These are phyloP conservation scores for Drosophila bocqueti DNA, from an alignment of 1,140 invertebrate species.

Conservation along the genomic window DNA sequence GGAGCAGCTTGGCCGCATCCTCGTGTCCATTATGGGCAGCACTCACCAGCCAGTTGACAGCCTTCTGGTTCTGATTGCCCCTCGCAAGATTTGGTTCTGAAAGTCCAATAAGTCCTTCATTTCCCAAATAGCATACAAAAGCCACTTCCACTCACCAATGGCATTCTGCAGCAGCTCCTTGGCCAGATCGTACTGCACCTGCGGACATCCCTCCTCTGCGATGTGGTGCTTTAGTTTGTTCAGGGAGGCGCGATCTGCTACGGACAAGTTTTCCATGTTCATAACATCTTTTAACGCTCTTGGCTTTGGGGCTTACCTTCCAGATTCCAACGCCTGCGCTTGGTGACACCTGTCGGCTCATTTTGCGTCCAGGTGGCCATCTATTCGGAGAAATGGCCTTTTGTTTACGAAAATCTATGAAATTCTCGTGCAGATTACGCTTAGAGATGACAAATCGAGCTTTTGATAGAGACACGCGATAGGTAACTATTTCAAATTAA, in stretches of 20 bases:
- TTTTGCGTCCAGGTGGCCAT: slow-evolving; percentile 83
- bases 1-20: slow-evolving; percentile 92
- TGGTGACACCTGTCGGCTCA: slow-evolving; percentile 65
- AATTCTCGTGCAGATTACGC: slow-evolving; percentile 15
- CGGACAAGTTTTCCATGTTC: not conserved
- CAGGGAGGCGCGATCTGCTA: slow-evolving; percentile 86
- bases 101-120: not conserved
- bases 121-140: not conserved
- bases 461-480: not conserved
- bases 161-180: slow-evolving; percentile 88
- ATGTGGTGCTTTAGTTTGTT: slow-evolving; percentile 87
- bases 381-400: slow-evolving; percentile 1
- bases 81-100: slow-evolving; percentile 79
- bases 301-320: slow-evolving; percentile 53
- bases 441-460: slow-evolving; percentile 13
- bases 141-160: slow-evolving; percentile 84
- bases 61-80: slow-evolving; percentile 86
- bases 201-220: slow-evolving; percentile 89
- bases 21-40: slow-evolving; percentile 95
- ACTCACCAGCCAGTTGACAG: slow-evolving; percentile 94
- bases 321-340: slow-evolving; percentile 80
- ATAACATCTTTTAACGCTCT: not conserved
- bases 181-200: slow-evolving; percentile 89
- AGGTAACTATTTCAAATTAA: not conserved
- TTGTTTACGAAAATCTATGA: slow-evolving; percentile 62